A percentile compares a stretch with the other conserved stretches of the same genome.
Evolutionary conservation across 2,888 invertebrate species (phyloP).

Genomic region (Steinernema scapterisci): DNA sequence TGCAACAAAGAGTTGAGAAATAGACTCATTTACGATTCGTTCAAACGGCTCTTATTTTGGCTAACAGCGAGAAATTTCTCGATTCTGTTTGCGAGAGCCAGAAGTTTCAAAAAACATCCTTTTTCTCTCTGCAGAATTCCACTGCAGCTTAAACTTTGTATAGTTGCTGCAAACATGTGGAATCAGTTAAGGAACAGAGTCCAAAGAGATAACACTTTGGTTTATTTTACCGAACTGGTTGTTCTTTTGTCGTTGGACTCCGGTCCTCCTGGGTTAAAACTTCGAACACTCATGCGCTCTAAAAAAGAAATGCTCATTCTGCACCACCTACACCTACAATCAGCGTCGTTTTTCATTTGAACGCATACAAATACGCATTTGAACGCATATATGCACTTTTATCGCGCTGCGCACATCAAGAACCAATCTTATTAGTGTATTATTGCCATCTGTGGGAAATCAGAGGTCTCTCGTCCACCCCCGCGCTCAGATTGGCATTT

Average conservation of each 20-base stretch:
- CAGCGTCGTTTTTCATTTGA: no score
- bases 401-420: not conserved
- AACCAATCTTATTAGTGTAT: not conserved
- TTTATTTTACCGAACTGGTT: no score
- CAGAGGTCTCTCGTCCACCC: not conserved
- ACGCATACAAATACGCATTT: no score
- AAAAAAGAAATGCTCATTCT: no score
- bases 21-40: not conserved
- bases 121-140: not conserved
- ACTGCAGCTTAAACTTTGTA: not conserved
- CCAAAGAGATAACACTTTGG: no score
- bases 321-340: no score
- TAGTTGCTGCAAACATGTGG: not conserved
- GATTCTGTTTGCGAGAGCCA: not conserved
- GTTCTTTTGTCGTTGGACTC: no score
- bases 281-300: no score
- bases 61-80: no score
- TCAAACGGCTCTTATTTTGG: not conserved
- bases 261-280: no score
- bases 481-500: not conserved
- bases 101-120: not conserved
- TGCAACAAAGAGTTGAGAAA: no score
- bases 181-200: no score
- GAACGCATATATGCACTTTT: not conserved
- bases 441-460: not conserved